Conservation (phyloP, 2,797 vertebrate genomes). For the Salarias fasciatus region DNA sequence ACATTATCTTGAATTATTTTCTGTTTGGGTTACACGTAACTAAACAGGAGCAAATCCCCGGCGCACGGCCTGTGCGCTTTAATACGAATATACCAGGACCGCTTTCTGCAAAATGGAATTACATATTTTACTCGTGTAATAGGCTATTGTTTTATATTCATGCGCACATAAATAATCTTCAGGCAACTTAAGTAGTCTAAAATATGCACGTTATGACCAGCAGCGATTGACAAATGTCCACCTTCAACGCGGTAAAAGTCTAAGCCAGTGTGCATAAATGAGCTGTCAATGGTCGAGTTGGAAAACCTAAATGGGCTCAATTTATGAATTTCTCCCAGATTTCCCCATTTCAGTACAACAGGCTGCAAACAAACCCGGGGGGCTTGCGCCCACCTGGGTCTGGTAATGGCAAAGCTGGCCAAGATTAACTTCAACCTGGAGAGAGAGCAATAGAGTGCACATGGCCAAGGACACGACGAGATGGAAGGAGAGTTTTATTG, state of each 20-base stretch:
- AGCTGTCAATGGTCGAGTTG: constrained; percentile 44
- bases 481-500: constrained; percentile 79
- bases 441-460: constrained; percentile 62
- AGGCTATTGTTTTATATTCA: constrained; percentile 25
- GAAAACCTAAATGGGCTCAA: constrained; percentile 56
- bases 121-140: constrained; percentile 1
- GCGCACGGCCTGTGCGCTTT: constrained; percentile 9
- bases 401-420: constrained; percentile 75
- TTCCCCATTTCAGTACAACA: constrained; percentile 46
- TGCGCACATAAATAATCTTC: constrained; percentile 36
- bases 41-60: constrained; percentile 10
- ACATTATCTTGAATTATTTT: constrained; percentile 27
- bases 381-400: constrained; percentile 65
- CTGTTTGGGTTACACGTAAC: constrained; percentile 13
- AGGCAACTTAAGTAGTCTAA: constrained; percentile 36
- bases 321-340: constrained; percentile 63
- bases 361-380: constrained; percentile 52
- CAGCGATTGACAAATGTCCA: constrained; percentile 51
- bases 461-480: constrained; percentile 76
- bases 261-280: constrained; percentile 42
- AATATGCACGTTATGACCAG: constrained; percentile 34
- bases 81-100: background rate
- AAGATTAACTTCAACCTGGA: constrained; percentile 74
- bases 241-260: constrained; percentile 23
- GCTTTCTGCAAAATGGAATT: background rate